These are phyloP conservation scores for Netelia inedita DNA, from an alignment of 2,888 invertebrate genomes.

Conservation along the genomic window DNA sequence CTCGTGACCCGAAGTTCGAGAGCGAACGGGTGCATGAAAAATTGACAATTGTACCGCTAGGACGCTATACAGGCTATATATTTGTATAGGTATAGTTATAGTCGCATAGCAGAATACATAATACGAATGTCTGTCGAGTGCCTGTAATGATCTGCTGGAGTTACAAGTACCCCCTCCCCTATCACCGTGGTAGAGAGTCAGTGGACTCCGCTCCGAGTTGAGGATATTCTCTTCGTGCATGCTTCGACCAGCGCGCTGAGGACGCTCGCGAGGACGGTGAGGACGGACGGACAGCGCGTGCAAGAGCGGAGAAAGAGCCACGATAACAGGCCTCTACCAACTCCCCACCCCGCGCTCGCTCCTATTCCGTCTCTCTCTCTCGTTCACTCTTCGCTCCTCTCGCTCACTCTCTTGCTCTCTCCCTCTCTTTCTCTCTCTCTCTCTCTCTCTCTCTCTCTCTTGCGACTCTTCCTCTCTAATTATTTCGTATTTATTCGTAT, in stretches of 20 bases:
- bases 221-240: slow-evolving; percentile 42
- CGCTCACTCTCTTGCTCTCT: slow-evolving; percentile 51
- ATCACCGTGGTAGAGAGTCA: slow-evolving; percentile 1
- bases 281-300: slow-evolving; percentile 33
- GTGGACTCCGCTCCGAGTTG: slow-evolving; percentile 41
- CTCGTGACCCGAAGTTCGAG: too few relatives aligned
- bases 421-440: neutral
- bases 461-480: slow-evolving; percentile 72
- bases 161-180: slow-evolving; percentile 7
- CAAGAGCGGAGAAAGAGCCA: slow-evolving; percentile 39
- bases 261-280: slow-evolving; percentile 29
- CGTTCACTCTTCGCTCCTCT: slow-evolving; percentile 35
- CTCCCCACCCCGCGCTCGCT: neutral
- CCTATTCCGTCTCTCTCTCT: slow-evolving; percentile 12
- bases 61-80: neutral
- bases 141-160: slow-evolving; percentile 28
- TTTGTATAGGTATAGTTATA: neutral
- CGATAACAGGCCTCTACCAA: slow-evolving; percentile 61
- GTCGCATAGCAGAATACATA: neutral
- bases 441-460: slow-evolving; percentile 26
- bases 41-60: neutral
- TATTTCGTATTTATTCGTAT: slow-evolving; percentile 81
- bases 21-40: neutral
- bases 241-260: slow-evolving; percentile 25
- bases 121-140: slow-evolving; percentile 23